A percentile compares a stretch with the other conserved stretches of the same genome.
Conservation (phyloP, 2,113 vertebrate species). For the Micromys minutus region DNA sequence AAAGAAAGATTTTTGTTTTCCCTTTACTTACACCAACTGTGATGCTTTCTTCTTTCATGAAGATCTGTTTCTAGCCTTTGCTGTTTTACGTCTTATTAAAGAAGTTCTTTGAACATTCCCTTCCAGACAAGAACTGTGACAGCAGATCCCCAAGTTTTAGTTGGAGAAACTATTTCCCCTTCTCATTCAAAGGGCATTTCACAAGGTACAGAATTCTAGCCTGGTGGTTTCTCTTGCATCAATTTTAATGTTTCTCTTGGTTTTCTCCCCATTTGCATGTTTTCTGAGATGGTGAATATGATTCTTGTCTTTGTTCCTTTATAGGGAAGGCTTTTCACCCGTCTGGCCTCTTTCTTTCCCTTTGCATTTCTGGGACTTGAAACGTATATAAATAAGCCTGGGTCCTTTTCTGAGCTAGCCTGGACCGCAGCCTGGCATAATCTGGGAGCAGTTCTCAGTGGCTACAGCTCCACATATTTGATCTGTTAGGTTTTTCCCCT, state of each 20-base stretch:
- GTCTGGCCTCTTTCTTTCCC: conserved; percentile 7
- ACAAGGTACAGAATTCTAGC: neutral
- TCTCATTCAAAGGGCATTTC: neutral
- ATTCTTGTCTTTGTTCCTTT: neutral
- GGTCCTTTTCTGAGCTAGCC: neutral
- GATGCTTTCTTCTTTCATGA: neutral
- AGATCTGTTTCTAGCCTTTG: neutral
- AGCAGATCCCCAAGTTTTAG: neutral
- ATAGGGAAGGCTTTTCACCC: neutral
- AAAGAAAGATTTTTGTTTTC: neutral
- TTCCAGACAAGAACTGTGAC: neutral
- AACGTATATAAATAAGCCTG: neutral
- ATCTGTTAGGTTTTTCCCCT: neutral
- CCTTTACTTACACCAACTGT: neutral
- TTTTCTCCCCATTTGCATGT: neutral
- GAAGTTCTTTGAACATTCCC: neutral
- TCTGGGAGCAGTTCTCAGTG: neutral
- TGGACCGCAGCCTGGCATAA: neutral
- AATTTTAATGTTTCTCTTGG: neutral
- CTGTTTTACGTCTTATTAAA: neutral
- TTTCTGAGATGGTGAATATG: neutral
- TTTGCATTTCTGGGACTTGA: conserved; percentile 10
- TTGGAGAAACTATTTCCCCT: neutral
- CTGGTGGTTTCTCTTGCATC: neutral
- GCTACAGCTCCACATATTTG: neutral